Conservation (phyloP, 2,888 invertebrate genomes). For the Dexiosoma caninum region DNA sequence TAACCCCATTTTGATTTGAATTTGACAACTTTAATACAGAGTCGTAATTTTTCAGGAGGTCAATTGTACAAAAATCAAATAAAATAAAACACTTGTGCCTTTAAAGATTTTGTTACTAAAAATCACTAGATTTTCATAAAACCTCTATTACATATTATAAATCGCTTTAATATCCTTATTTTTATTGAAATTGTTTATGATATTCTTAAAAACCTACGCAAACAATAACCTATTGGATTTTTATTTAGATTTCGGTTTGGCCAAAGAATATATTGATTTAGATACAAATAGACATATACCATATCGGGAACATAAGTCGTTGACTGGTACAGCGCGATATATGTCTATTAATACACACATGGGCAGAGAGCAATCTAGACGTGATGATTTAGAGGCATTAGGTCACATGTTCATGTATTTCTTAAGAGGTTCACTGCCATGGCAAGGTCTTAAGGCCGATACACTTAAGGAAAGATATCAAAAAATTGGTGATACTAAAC, state of each 20-base stretch:
- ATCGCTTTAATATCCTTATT: too few species aligned
- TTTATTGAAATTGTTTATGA: not conserved
- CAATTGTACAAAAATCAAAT: too few species aligned
- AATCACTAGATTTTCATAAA: too few species aligned
- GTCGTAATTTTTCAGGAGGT: too few species aligned
- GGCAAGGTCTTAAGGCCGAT: conserved; percentile 99
- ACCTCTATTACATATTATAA: too few species aligned
- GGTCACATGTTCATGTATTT: conserved; percentile 99
- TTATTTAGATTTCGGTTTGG: conserved; percentile 97
- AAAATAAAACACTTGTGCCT: too few species aligned
- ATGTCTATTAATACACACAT: conserved; percentile 99
- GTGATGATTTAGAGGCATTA: conserved; percentile 99
- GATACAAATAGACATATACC: conserved; percentile 99
- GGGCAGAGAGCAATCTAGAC: conserved; percentile 99
- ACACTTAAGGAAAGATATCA: conserved; percentile 99
- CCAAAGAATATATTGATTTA: conserved; percentile 99
- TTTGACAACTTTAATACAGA: too few species aligned
- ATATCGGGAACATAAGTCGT: conserved; percentile 99
- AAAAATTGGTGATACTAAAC: conserved; percentile 99
- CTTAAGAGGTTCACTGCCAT: conserved; percentile 98
- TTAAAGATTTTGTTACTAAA: too few species aligned
- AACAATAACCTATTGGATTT: not conserved
- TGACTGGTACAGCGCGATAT: conserved; percentile 99
- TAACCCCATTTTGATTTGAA: too few species aligned
- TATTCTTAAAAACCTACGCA: too few species aligned